A percentile compares a stretch with the other conserved stretches of the same genome.
These are phyloP conservation scores for Melieria omissa DNA, from an alignment of 2,888 invertebrate species.

Conservation along the genomic window DNA sequence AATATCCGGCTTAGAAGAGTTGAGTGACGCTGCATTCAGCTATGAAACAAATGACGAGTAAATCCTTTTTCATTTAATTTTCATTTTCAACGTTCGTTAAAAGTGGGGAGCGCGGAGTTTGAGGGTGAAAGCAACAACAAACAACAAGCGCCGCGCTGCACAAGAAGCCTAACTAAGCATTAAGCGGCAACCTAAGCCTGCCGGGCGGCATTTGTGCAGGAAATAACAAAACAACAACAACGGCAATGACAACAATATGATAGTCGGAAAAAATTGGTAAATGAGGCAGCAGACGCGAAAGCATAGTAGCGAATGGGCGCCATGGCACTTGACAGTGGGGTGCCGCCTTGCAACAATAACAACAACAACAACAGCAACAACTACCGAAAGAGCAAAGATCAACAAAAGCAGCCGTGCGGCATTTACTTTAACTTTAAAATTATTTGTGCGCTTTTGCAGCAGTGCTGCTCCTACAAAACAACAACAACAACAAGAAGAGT, in stretches of 20 bases:
- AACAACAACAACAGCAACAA: slow-evolving; percentile 10
- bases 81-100: slow-evolving; percentile 30
- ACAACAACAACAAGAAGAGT: no score
- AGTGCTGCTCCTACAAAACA: not conserved
- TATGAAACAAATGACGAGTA: slow-evolving; percentile 44
- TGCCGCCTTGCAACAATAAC: slow-evolving; percentile 35
- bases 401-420: slow-evolving; percentile 26
- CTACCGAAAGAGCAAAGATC: slow-evolving; percentile 20
- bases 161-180: no score
- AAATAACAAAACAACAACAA: no score
- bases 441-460: slow-evolving; percentile 29
- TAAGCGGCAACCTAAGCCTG: no score
- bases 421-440: slow-evolving; percentile 38
- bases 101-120: no score
- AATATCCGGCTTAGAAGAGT: no score
- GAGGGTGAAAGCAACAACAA: no score
- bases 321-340: slow-evolving; percentile 30
- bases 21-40: not conserved
- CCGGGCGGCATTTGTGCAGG: no score
- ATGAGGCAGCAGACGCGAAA: not conserved
- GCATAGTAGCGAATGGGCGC: not conserved
- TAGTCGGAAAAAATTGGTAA: not conserved
- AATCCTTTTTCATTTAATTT: slow-evolving; percentile 57
- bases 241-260: not conserved
- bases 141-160: no score